Conservation (phyloP, 2,888 invertebrate species). For the Trissolcus japonicus region DNA sequence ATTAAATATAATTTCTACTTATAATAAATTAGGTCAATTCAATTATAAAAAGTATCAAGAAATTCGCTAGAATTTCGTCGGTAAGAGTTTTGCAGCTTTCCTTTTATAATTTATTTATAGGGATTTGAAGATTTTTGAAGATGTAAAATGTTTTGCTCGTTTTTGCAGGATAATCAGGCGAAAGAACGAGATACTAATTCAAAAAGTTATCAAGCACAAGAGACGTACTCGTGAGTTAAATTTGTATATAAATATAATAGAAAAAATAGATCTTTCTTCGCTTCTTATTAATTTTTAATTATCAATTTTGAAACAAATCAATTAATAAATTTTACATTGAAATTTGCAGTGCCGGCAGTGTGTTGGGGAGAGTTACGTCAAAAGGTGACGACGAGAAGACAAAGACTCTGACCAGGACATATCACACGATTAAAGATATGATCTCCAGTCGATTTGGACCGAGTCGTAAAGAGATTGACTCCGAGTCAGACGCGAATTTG, state of each 20-base stretch:
- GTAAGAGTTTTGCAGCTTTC: too few species aligned
- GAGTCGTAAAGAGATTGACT: constrained; percentile 79
- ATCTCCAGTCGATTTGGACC: constrained; percentile 86
- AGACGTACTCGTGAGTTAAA: constrained; percentile 69
- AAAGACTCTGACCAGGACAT: constrained; percentile 86
- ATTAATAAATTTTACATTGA: not conserved
- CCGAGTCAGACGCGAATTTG: constrained; percentile 77
- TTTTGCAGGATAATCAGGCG: constrained; percentile 68
- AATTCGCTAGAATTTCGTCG: too few species aligned
- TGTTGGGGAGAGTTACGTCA: constrained; percentile 62
- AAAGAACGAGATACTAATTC: constrained; percentile 69
- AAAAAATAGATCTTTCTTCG: not conserved
- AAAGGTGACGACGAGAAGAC: constrained; percentile 73
- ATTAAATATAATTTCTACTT: not conserved
- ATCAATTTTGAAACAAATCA: too few species aligned
- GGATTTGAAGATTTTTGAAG: too few species aligned
- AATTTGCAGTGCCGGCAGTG: constrained; percentile 65
- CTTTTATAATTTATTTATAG: too few species aligned
- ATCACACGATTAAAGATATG: constrained; percentile 89
- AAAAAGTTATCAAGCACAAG: constrained; percentile 67
- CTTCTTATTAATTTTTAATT: not conserved
- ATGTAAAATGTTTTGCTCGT: too few species aligned
- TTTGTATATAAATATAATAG: not conserved
- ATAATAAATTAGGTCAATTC: not conserved
- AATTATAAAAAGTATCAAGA: too few species aligned